A percentile compares a stretch with the other conserved stretches of the same genome.
These are phyloP conservation scores for Teleogryllus oceanicus DNA, from an alignment of 2,888 invertebrate species.

Conservation along the genomic window DNA sequence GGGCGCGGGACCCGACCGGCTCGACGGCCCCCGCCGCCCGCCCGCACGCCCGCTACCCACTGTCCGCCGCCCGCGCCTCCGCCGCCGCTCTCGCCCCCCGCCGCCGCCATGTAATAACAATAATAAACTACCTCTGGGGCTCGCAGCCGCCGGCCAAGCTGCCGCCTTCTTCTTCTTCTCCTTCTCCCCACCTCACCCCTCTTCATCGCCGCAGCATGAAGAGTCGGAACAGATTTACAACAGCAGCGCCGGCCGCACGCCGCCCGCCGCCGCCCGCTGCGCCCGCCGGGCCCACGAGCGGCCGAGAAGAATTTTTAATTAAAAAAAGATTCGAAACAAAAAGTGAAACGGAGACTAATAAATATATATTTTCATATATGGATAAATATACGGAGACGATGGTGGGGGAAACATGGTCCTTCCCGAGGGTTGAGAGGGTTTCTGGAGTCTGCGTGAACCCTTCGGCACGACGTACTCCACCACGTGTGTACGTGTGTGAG, in stretches of 20 bases:
- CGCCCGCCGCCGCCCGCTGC: not conserved
- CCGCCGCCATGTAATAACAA: constrained; percentile 3
- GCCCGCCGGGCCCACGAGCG: not conserved
- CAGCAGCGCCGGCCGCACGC: not conserved
- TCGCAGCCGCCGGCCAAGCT: not conserved
- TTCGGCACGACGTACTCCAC: not conserved
- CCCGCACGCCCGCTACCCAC: not conserved
- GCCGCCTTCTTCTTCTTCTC: not conserved
- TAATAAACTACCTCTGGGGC: constrained; percentile 3
- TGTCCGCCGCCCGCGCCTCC: not conserved
- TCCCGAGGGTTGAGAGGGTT: not conserved
- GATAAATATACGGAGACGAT: not conserved
- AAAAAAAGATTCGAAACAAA: not conserved
- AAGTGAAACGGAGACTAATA: not conserved
- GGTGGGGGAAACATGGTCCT: not conserved
- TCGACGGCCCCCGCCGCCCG: not conserved
- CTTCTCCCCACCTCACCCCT: not conserved
- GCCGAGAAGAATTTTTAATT: not conserved
- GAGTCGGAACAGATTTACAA: constrained; percentile 1
- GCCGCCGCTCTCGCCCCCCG: not conserved
- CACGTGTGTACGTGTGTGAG: not conserved
- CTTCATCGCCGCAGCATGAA: not conserved
- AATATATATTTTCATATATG: not conserved
- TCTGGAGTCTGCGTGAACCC: not conserved
- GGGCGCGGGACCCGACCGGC: not conserved